Percentiles rank a stretch among this genome's conserved stretches.
phyloP scores from a whole-genome alignment of 64 coral and sea anemone species.

The Pocillopora verrucosa region DNA sequence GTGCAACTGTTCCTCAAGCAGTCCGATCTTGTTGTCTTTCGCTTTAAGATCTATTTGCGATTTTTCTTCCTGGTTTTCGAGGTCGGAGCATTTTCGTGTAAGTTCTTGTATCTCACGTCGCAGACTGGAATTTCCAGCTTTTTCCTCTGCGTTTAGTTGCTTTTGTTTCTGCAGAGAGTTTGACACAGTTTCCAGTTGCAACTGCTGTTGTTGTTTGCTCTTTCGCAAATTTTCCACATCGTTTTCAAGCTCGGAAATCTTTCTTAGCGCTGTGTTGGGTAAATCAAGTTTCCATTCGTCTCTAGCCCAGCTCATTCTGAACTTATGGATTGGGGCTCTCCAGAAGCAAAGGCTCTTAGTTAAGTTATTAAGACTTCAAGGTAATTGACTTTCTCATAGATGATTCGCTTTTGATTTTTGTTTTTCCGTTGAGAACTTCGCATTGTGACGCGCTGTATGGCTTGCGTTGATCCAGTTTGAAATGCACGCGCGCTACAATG shows the following conservation, averaged over 20 bases:
- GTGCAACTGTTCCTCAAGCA: constrained; percentile 66
- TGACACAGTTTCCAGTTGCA: constrained; percentile 68
- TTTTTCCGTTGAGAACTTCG: not conserved
- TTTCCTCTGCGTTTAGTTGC: constrained; percentile 54
- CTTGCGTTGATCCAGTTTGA: not conserved
- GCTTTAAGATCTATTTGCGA: constrained; percentile 57
- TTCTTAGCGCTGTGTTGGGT: constrained; percentile 56
- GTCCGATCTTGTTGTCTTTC: constrained; percentile 57
- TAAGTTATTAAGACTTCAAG: not conserved
- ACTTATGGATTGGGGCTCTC: not conserved
- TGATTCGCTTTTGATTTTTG: not conserved
- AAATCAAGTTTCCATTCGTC: constrained; percentile 95
- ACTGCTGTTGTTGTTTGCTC: constrained; percentile 76
- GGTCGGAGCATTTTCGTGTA: constrained; percentile 35
- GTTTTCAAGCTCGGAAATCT: constrained; percentile 78
- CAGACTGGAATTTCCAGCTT: constrained; percentile 48
- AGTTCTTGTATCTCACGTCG: constrained; percentile 74
- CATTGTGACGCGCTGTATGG: not conserved
- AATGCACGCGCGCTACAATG: not conserved
- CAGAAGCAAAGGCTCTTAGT: not conserved
- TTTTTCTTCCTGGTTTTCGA: constrained; percentile 74
- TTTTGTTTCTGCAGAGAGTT: constrained; percentile 72
- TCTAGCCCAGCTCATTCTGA: constrained; percentile 87
- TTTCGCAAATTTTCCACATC: constrained; percentile 73
- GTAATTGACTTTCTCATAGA: not conserved